These are phyloP conservation scores for Agrochola macilenta DNA, from an alignment of 2,888 invertebrate genomes.

Conservation along the genomic window DNA sequence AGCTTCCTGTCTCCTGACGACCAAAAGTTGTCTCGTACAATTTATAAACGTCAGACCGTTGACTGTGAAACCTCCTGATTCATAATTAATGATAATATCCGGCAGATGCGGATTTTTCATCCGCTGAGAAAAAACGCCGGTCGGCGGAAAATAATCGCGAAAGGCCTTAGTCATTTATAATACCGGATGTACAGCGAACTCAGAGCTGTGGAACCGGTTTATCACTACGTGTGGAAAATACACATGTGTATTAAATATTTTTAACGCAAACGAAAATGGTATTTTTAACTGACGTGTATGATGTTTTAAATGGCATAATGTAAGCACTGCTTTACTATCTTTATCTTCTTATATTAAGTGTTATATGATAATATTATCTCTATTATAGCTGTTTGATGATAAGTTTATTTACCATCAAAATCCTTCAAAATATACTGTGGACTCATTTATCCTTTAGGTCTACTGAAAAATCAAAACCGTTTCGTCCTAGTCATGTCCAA, in stretches of 20 bases:
- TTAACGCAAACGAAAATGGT: not conserved
- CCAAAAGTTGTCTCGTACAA: constrained; percentile 70
- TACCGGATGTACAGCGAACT: constrained; percentile 66
- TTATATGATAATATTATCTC: not conserved
- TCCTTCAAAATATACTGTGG: not conserved
- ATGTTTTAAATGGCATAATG: not conserved
- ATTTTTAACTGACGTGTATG: not conserved
- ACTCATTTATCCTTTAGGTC: not conserved
- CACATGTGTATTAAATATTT: constrained; percentile 16
- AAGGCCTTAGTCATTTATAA: constrained; percentile 85
- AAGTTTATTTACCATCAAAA: not conserved
- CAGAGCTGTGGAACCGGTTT: constrained; percentile 66
- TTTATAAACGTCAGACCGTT: constrained; percentile 81
- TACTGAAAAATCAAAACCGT: constrained; percentile 33
- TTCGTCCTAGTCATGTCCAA: constrained; percentile 72
- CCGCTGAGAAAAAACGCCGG: constrained; percentile 82
- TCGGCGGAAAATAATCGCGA: constrained; percentile 83
- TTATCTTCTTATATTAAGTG: not conserved
- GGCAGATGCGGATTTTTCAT: constrained; percentile 85
- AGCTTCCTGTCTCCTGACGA: constrained; percentile 35
- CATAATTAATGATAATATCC: constrained; percentile 91
- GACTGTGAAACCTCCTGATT: constrained; percentile 79
- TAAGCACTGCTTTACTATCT: not conserved
- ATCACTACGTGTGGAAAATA: constrained; percentile 20
- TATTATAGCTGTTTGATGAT: not conserved